Evolutionary conservation across 2,797 vertebrate genomes (phyloP).

Genomic region (Labroides dimidiatus): DNA sequence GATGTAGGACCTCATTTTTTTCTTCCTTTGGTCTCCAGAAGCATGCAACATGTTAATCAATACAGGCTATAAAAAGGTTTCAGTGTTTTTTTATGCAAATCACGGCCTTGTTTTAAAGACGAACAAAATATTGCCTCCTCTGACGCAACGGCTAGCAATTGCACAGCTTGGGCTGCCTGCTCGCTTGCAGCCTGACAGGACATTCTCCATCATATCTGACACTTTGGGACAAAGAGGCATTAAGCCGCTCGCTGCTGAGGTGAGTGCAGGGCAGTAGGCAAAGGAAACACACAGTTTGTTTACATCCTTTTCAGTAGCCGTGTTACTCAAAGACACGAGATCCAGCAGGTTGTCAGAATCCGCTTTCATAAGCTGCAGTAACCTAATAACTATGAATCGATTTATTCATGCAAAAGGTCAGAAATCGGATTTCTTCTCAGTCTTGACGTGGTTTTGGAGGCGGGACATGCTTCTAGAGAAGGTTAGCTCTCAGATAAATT

Average conservation of each 20-base stretch:
- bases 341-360: not conserved
- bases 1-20: not conserved
- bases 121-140: not conserved
- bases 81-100: not conserved
- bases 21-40: not conserved
- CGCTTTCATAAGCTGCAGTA: not conserved
- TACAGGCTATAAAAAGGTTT: not conserved
- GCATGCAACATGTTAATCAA: not conserved
- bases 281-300: not conserved
- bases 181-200: not conserved
- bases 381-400: not conserved
- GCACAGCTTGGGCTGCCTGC: not conserved
- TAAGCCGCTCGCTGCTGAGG: not conserved
- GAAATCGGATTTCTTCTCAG: not conserved
- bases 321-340: not conserved
- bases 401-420: not conserved
- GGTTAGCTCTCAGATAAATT: too few species aligned
- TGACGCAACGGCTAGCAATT: not conserved
- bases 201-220: constrained; percentile 5
- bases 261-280: not conserved
- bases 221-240: constrained; percentile 4
- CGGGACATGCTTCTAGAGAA: not conserved
- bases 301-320: not conserved
- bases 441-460: not conserved
- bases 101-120: not conserved